phyloP scores from a whole-genome alignment of 2,797 vertebrate species.

The Trichosurus vulpecula region DNA sequence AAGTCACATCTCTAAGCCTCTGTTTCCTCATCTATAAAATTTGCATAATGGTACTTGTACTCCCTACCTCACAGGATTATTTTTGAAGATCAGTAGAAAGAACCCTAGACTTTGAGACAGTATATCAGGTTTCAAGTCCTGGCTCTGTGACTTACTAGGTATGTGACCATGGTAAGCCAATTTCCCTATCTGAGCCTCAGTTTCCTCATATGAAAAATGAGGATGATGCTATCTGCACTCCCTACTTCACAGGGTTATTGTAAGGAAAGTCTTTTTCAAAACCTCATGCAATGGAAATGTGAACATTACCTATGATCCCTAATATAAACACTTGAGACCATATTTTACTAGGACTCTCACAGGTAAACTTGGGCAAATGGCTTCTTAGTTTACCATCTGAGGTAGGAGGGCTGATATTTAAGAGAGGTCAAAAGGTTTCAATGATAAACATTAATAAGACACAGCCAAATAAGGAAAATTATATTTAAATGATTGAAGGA shows the following conservation, averaged over 20 bases:
- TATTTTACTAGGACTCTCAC: not conserved
- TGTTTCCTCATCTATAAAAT: not conserved
- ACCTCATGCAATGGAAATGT: not conserved
- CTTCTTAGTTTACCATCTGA: not conserved
- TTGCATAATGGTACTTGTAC: not conserved
- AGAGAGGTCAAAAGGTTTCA: not conserved
- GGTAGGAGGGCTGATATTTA: not conserved
- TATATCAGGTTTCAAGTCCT: not conserved
- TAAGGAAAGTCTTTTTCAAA: not conserved
- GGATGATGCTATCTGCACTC: not conserved
- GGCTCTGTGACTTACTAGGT: not conserved
- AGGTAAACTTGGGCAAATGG: not conserved
- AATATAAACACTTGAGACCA: not conserved
- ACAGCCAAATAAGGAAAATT: not conserved
- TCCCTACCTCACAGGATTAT: not conserved
- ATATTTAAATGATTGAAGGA: not conserved
- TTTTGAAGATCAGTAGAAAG: not conserved
- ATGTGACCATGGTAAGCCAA: not conserved
- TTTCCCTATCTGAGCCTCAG: not conserved
- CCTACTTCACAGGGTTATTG: not conserved
- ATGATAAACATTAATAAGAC: not conserved
- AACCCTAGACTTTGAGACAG: not conserved
- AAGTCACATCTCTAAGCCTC: not conserved
- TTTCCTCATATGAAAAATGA: not conserved
- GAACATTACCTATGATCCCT: not conserved